Evolutionary conservation across 1,140 invertebrate species (phyloP).

Genomic region (Zaprionus gabonicus): DNA sequence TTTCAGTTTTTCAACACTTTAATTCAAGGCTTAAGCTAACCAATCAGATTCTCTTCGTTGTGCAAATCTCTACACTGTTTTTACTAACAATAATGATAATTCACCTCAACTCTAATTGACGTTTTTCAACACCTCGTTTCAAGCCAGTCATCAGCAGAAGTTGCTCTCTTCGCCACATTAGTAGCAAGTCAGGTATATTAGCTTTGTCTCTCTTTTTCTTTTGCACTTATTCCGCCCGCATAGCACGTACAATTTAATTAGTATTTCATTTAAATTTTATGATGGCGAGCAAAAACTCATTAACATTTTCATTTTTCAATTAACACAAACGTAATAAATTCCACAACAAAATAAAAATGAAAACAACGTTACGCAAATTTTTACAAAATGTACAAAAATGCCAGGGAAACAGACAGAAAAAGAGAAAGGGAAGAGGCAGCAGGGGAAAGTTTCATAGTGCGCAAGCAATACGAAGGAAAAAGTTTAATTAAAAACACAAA

Average conservation of each 20-base stretch:
- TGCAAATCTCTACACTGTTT: no score
- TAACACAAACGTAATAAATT: constrained; percentile 84
- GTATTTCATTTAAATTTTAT: constrained; percentile 78
- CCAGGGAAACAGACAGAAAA: constrained; percentile 29
- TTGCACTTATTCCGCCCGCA: background rate
- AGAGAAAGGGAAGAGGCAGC: background rate
- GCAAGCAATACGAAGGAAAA: constrained; percentile 64
- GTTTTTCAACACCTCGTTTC: background rate
- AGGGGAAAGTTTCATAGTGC: constrained; percentile 38
- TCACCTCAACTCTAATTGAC: background rate
- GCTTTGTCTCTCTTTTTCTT: background rate
- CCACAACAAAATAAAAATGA: constrained; percentile 49
- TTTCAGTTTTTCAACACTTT: no score
- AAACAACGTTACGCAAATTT: constrained; percentile 57
- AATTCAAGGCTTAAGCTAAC: no score
- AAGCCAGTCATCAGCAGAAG: no score
- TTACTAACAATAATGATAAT: no score
- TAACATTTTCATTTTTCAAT: constrained; percentile 84
- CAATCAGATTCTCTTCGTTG: no score
- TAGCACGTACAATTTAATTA: constrained; percentile 70
- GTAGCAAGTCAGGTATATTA: background rate
- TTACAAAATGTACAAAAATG: constrained; percentile 67
- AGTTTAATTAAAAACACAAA: constrained; percentile 83
- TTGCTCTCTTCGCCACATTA: background rate
- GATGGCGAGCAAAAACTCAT: constrained; percentile 69